These are phyloP conservation scores for Saccopteryx bilineata DNA, from an alignment of 2,113 vertebrate species.

Conservation along the genomic window DNA sequence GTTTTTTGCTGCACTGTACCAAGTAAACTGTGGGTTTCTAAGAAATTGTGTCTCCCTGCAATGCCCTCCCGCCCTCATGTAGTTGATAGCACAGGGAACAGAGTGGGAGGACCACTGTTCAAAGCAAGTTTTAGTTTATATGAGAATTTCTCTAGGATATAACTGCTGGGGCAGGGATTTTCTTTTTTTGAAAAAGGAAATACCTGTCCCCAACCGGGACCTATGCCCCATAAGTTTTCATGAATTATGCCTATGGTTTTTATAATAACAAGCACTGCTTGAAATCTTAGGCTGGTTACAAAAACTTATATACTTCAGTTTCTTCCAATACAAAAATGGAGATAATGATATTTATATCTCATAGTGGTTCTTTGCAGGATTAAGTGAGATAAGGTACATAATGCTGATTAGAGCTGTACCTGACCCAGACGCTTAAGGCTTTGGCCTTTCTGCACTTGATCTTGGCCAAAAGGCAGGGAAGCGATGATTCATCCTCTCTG, in stretches of 20 bases:
- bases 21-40: not conserved
- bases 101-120: not conserved
- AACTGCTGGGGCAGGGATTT: not conserved
- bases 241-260: not conserved
- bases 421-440: not conserved
- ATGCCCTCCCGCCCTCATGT: not conserved
- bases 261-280: not conserved
- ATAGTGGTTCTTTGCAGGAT: conserved; percentile 27
- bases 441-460: too few relatives aligned
- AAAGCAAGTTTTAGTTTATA: not conserved
- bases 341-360: not conserved
- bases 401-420: not conserved
- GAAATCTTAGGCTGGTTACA: not conserved
- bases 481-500: not conserved
- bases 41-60: not conserved
- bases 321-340: not conserved
- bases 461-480: too few relatives aligned
- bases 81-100: not conserved
- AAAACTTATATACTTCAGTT: not conserved
- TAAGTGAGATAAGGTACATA: not conserved
- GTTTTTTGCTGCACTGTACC: not conserved
- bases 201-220: not conserved
- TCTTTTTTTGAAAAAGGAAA: not conserved
- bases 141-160: not conserved
- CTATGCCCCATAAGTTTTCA: not conserved